Percentiles rank a stretch among this genome's conserved stretches.
These are phyloP conservation scores for Drosophila pullipes DNA, from an alignment of 2,888 invertebrate genomes.

Conservation along the genomic window DNA sequence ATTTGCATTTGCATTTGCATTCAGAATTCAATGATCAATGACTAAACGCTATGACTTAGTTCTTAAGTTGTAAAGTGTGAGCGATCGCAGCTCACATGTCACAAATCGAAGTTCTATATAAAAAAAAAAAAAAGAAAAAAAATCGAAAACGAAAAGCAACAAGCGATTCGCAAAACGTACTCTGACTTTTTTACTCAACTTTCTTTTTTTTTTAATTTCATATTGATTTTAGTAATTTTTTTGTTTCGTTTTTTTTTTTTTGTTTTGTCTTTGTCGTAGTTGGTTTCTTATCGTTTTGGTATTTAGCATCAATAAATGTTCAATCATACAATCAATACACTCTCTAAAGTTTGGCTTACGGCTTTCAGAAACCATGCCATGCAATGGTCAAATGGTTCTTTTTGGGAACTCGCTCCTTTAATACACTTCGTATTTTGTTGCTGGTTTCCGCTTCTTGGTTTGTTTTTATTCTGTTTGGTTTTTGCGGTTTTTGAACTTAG, in stretches of 20 bases:
- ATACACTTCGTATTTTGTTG: conserved; percentile 30
- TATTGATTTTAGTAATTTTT: background rate
- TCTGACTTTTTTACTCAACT: conserved; percentile 14
- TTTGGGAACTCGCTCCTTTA: conserved; percentile 48
- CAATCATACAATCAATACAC: conserved; percentile 32
- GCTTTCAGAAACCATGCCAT: conserved; percentile 24
- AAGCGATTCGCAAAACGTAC: conserved; percentile 38
- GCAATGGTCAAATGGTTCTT: conserved; percentile 52
- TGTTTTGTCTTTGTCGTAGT: conserved; percentile 8
- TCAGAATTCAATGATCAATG: conserved; percentile 11
- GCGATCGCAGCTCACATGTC: conserved; percentile 29
- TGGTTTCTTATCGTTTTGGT: conserved; percentile 39
- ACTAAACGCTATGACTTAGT: conserved; percentile 73
- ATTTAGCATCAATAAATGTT: conserved; percentile 47
- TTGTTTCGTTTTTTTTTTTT: conserved; percentile 4
- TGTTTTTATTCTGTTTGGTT: conserved; percentile 8
- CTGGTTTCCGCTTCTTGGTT: conserved; percentile 13
- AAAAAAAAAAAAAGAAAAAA: conserved; percentile 3
- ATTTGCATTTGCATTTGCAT: conserved; percentile 7
- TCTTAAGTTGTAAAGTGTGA: conserved; percentile 60
- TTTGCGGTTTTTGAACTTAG: conserved; percentile 57
- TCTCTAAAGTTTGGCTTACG: conserved; percentile 32
- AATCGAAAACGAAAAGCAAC: conserved; percentile 20
- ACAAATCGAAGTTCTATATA: conserved; percentile 20
- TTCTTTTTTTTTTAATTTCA: conserved; percentile 11